Evolutionary conservation across 1,140 invertebrate genomes (phyloP), one percentile per base, ranked within the genome.

Genomic region (Olivierus martensii): DNA sequence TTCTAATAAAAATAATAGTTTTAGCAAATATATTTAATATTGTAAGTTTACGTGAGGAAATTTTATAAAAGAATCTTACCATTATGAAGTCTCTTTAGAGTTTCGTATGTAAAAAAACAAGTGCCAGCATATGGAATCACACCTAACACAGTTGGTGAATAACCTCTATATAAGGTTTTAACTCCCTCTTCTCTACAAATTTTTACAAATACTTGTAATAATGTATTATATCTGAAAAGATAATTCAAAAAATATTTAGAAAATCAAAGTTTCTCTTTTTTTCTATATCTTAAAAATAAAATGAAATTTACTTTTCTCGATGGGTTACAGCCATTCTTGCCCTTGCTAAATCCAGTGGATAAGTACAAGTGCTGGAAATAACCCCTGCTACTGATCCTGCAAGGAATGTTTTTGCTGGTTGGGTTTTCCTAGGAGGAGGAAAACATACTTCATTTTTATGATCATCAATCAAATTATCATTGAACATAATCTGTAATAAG

Each of bases 71-170:
- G 22, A 28, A 9, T 28, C 45, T 17, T 53, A 62, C 61, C 61
- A 57, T 51, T 44, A 48, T 63, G 62, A 3, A 62, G 54, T 38
- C 58, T 49, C 71, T 97, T 98, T 4, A 96, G 72, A 19, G 85
- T 84, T 72, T 98, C 94, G 69, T 95, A 99, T 0, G 91, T 96
- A 67, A 88, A 97, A 71, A 99, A 99, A 41, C 90, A 93, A 45
- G 84, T 84, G 9, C 95, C 95, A 11, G 95, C 93, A 71, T 99
- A 99, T 0, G 92, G 92, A 62, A 98, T 86, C 0, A 94, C 89
- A 3, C 95, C 95, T 2, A 93, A 65, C 17, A 98, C 77, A 0
- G 94, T 96, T 2, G 93, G 86, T 35, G 79, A 73, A 66, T 89
- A 92, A 0, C 94, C 94, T 58, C 82, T 70, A 67, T 91, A 98